Evolutionary conservation across 2,797 vertebrate genomes (phyloP).

Genomic region (Erithacus rubecula): DNA sequence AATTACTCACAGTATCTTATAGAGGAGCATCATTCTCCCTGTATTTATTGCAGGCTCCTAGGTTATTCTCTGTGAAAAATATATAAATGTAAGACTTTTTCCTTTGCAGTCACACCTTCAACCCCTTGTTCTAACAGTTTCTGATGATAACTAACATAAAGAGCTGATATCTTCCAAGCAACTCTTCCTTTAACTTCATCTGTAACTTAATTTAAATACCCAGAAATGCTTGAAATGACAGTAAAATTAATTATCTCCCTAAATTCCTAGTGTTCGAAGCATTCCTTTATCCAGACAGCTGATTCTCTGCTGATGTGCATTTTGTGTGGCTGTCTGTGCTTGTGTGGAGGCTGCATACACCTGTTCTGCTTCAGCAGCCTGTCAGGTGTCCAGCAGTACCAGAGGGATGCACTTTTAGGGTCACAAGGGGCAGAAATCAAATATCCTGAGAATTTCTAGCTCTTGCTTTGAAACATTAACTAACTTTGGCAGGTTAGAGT

Average conservation of each 20-base stretch:
- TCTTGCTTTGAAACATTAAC: background rate
- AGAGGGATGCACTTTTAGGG: background rate
- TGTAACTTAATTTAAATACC: background rate
- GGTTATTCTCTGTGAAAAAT: background rate
- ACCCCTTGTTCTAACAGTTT: background rate
- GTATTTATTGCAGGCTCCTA: background rate
- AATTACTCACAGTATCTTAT: background rate
- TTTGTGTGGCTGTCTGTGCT: background rate
- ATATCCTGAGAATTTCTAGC: background rate
- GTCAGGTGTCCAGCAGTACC: background rate
- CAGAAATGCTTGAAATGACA: fast-evolving
- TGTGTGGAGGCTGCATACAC: fast-evolving
- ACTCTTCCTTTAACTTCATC: background rate
- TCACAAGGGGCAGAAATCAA: background rate
- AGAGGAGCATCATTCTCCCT: background rate
- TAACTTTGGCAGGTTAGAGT: background rate
- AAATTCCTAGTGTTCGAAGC: background rate
- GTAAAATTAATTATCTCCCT: background rate
- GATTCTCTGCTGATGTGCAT: background rate
- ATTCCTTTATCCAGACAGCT: background rate
- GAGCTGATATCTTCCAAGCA: background rate
- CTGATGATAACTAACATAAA: background rate
- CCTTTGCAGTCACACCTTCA: background rate
- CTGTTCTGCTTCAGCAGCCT: background rate
- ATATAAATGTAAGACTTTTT: background rate